Base-by-base conservation (phyloP, 2,797 vertebrate species). In the Pangasius mekongensis region DNA sequence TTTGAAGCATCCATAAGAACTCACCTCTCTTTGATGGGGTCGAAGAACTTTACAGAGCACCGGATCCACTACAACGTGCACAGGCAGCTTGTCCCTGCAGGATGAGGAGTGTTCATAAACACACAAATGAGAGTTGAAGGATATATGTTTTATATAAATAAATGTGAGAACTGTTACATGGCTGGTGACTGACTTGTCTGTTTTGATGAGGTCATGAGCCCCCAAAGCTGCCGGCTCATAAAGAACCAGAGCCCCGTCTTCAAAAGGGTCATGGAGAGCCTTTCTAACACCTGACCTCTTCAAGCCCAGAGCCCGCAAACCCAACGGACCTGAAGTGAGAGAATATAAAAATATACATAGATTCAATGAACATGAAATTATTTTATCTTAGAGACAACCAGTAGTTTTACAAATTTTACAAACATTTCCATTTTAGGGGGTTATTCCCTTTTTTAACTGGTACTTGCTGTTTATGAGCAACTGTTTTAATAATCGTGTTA, bases 41-140 rank as follows among this genome's bases (percentile, higher is more conserved):
- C 98, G 93, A 82, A 99, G 95, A 56, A 99, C 96, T 85, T 97
- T 97, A 93, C 97, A 96, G 89, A 99, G 95, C 84, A 99, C 91
- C 85, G 98, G 98, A 96, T 99, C 98, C 90, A 99, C 98, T 71
- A 99, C 98, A 86, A 99, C 98, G 85, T 99, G 98, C 84, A 99
- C 97, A 11, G 97, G 98, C 76, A 96, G 89, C 93, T 98, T 99
- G 84, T 99, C 98, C 93, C 98, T 99, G 93, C 20, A 92, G 30
- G 89, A 77, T 64, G 7, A 85, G 3, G 6, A 86, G 78, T 24
- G 18, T 52, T 33, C 0, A 85, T 13, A 83, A 54, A n/a, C 86
- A 18, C 10, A 73, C 14, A 43, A 27, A 8, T 39, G 4, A 73
- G 33, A 27, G 2, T 1, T 36, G 3, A 20, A 67, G 4, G 39